phyloP scores from a whole-genome alignment of 2,113 vertebrate genomes.

The Menidia beryllina region DNA sequence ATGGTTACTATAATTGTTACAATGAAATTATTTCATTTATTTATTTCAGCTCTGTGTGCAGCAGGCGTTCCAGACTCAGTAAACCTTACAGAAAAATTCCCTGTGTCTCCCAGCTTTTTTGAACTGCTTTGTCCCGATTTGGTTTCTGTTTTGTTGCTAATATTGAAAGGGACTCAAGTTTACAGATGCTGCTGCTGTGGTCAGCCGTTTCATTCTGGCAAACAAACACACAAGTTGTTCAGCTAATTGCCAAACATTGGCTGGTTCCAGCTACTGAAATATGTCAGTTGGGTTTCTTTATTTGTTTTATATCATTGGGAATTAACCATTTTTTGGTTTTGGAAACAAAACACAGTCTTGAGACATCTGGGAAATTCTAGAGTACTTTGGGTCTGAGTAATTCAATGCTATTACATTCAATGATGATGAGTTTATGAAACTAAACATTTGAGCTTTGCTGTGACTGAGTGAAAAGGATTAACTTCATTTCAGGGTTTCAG shows the following conservation, averaged over 20 bases:
- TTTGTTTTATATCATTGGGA: slow-evolving; percentile 10
- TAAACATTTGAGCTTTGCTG: background rate
- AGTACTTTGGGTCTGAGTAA: background rate
- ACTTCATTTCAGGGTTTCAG: background rate
- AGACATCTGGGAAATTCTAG: background rate
- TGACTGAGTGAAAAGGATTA: background rate
- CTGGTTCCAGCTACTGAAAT: slow-evolving; percentile 1
- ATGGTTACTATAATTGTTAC: slow-evolving; percentile 85
- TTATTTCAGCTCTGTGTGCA: slow-evolving; percentile 86
- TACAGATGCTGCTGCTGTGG: background rate
- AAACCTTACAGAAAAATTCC: slow-evolving; percentile 81
- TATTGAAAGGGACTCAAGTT: slow-evolving; percentile 1
- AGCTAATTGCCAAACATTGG: slow-evolving; percentile 3
- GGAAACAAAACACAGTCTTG: background rate
- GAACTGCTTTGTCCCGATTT: slow-evolving; percentile 9
- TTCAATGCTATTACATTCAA: background rate
- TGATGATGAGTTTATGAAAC: background rate
- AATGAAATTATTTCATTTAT: slow-evolving; percentile 87
- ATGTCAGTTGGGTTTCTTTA: background rate
- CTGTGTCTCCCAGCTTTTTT: slow-evolving; percentile 62
- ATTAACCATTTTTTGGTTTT: slow-evolving; percentile 24
- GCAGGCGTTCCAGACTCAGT: slow-evolving; percentile 84
- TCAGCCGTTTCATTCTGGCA: background rate
- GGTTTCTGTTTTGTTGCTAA: background rate
- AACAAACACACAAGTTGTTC: background rate